phyloP scores from a whole-genome alignment of 1,140 invertebrate species.

The Phenacoccus solenopsis region DNA sequence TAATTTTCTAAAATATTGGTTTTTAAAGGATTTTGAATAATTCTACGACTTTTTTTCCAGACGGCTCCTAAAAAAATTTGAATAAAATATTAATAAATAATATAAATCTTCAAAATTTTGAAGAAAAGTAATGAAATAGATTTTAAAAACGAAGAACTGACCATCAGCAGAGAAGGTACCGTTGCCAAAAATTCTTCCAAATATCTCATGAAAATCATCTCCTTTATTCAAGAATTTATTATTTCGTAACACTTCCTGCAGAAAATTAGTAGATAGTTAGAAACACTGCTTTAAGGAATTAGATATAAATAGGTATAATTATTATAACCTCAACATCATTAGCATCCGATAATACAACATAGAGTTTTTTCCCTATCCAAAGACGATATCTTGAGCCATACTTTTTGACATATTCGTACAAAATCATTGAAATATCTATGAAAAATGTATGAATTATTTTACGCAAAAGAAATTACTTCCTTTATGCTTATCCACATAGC shows the following conservation, averaged over 20 bases:
- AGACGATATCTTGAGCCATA: neutral
- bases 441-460: neutral
- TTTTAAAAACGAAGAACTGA: no score
- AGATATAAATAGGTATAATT: no score
- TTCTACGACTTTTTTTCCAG: neutral
- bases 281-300: no score
- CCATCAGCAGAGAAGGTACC: no score
- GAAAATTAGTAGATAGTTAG: no score
- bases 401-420: neutral
- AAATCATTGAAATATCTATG: neutral
- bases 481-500: no score
- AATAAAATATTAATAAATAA: no score
- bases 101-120: no score
- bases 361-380: neutral
- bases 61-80: no score
- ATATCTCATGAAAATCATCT: neutral
- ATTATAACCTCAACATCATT: neutral
- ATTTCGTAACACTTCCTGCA: no score
- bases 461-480: no score
- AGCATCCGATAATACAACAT: neutral
- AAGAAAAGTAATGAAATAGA: no score
- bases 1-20: neutral
- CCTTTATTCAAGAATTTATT: neutral
- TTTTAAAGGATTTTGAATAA: neutral
- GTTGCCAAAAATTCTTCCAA: neutral